These are phyloP conservation scores for Petrocephalus sullivani DNA, from an alignment of 2,797 vertebrate species.

Conservation along the genomic window DNA sequence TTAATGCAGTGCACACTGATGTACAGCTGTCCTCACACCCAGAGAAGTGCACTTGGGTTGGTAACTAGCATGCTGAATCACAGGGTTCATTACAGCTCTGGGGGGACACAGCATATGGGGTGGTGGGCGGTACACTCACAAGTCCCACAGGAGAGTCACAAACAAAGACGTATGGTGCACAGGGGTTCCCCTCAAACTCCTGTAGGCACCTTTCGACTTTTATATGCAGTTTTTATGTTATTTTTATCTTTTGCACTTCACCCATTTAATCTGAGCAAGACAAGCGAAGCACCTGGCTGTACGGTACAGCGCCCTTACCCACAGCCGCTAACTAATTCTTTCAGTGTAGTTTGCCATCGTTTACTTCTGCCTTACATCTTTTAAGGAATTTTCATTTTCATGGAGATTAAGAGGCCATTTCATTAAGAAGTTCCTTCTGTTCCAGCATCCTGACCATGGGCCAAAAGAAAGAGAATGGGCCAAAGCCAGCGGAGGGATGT, in stretches of 20 bases:
- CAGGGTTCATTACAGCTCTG: neutral
- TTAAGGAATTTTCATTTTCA: neutral
- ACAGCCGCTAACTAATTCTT: neutral
- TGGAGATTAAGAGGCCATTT: neutral
- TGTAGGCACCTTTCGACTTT: neutral
- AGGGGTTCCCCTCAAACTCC: neutral
- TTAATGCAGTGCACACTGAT: neutral
- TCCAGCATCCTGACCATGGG: neutral
- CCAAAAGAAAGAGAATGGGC: neutral
- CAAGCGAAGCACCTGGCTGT: neutral
- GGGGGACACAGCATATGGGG: neutral
- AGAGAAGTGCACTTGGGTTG: neutral
- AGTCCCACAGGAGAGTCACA: neutral
- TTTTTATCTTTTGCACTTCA: neutral
- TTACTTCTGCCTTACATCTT: conserved; percentile 1
- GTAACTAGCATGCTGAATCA: neutral
- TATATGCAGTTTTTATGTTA: neutral
- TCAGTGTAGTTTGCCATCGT: neutral
- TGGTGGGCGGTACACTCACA: neutral
- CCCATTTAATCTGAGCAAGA: neutral
- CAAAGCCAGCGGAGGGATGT: neutral
- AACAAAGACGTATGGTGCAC: neutral
- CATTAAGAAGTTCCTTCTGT: neutral
- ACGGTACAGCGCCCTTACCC: neutral
- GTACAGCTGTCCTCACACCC: neutral